A percentile compares a stretch with the other conserved stretches of the same genome.
Evolutionary conservation across 2,113 vertebrate species (phyloP).

Genomic region (Psittacus erithacus): DNA sequence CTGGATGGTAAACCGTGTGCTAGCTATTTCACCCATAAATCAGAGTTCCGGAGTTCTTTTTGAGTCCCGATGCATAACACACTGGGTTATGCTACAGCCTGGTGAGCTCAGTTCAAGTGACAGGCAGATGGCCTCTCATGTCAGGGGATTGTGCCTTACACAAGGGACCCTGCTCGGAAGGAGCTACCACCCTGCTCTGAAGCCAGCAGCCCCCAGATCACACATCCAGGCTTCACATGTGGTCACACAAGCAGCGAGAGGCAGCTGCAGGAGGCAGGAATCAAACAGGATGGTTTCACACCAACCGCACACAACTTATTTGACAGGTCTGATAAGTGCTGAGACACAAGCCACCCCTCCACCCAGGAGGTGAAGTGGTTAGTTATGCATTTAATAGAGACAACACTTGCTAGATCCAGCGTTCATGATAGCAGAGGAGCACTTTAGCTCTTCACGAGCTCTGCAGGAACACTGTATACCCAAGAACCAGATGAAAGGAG

Average conservation of each 20-base stretch:
- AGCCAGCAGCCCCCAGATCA: not conserved
- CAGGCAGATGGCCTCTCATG: not conserved
- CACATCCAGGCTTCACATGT: not conserved
- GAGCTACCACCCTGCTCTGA: not conserved
- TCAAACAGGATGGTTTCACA: not conserved
- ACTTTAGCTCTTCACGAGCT: not conserved
- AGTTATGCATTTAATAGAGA: not conserved
- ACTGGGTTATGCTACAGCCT: not conserved
- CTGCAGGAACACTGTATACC: not conserved
- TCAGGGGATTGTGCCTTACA: not conserved
- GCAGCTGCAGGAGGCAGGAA: not conserved
- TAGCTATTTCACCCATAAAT: constrained; percentile 6
- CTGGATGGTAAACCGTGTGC: not conserved
- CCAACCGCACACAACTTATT: not conserved
- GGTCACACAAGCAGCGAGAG: not conserved
- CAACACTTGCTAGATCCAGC: not conserved
- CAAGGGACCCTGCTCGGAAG: not conserved
- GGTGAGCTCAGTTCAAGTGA: not conserved
- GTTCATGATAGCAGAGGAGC: not conserved
- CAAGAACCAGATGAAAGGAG: not conserved
- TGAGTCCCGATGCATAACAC: not conserved
- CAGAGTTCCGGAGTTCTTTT: not conserved
- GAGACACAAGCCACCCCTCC: not conserved
- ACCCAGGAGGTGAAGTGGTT: not conserved
- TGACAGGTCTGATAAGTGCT: not conserved